These are phyloP conservation scores for Mercenaria mercenaria DNA, from an alignment of 1,140 invertebrate species.

Conservation along the genomic window DNA sequence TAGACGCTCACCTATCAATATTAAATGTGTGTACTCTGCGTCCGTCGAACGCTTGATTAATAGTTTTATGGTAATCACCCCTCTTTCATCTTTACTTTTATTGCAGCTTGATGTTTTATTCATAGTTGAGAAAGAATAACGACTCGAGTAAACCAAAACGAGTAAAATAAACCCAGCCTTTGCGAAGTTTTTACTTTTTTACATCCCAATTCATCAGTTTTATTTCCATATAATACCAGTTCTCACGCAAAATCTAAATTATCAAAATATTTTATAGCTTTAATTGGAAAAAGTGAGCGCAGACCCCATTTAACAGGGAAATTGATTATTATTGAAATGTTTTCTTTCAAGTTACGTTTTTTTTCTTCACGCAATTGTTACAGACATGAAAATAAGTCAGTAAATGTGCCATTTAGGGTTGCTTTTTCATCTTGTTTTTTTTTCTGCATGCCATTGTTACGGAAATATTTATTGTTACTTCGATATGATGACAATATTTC, in stretches of 20 bases:
- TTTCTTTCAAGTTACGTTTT: background rate
- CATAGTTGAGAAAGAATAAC: constrained; percentile 16
- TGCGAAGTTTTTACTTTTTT: background rate
- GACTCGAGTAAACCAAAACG: constrained; percentile 15
- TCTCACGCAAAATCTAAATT: constrained; percentile 53
- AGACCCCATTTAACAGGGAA: constrained; percentile 15
- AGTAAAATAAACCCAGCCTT: constrained; percentile 8
- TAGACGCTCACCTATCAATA: constrained; percentile 3
- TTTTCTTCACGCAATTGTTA: background rate
- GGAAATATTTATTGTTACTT: too few relatives aligned
- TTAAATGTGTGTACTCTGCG: background rate
- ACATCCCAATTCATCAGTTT: background rate
- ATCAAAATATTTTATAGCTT: constrained; percentile 43
- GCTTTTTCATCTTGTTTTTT: too few relatives aligned
- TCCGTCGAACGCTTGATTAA: constrained; percentile 33
- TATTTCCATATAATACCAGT: constrained; percentile 27
- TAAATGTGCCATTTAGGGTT: too few relatives aligned
- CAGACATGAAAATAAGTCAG: too few relatives aligned
- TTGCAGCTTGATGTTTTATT: constrained; percentile 49
- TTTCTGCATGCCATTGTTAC: too few relatives aligned
- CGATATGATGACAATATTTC: too few relatives aligned
- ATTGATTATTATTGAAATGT: constrained; percentile 8
- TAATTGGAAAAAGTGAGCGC: constrained; percentile 46
- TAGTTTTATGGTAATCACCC: constrained; percentile 21
- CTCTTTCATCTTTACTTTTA: constrained; percentile 53